phyloP scores from a whole-genome alignment of 2,113 vertebrate species.

The Climacteris rufus region DNA sequence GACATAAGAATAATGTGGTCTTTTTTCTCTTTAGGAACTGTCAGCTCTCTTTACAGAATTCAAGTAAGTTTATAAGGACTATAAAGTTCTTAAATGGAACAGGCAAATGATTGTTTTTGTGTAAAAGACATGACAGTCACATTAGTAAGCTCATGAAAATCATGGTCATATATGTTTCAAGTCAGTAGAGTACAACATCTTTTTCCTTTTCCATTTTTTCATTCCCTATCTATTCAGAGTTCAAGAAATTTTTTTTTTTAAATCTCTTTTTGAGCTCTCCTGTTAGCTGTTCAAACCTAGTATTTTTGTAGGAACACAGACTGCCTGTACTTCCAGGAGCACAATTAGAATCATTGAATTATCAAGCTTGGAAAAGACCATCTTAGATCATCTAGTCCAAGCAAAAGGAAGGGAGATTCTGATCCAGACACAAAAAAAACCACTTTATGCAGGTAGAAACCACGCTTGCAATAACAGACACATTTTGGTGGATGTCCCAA shows the following conservation, averaged over 20 bases:
- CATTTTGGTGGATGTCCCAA: not conserved
- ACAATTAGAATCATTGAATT: not conserved
- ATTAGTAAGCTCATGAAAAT: not conserved
- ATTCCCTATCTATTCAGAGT: not conserved
- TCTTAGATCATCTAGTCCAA: not conserved
- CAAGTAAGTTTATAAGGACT: constrained; percentile 37
- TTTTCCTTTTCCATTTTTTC: not conserved
- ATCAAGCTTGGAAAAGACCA: not conserved
- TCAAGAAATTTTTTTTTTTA: too few species aligned
- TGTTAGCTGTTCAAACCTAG: not conserved
- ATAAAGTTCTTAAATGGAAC: constrained; percentile 52
- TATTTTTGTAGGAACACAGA: not conserved
- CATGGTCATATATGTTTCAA: not conserved
- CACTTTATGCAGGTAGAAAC: not conserved
- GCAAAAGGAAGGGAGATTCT: not conserved
- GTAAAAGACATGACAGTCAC: not conserved
- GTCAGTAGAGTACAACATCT: not conserved
- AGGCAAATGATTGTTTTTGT: constrained; percentile 20
- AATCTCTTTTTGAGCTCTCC: not conserved
- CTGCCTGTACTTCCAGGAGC: not conserved
- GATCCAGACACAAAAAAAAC: not conserved
- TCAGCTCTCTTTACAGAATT: constrained; percentile 40
- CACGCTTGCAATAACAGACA: not conserved
- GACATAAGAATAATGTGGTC: constrained; percentile 37
- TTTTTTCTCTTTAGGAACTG: constrained; percentile 42